These are phyloP conservation scores for Gila robusta DNA, from an alignment of 2,797 vertebrate genomes.

Conservation along the genomic window DNA sequence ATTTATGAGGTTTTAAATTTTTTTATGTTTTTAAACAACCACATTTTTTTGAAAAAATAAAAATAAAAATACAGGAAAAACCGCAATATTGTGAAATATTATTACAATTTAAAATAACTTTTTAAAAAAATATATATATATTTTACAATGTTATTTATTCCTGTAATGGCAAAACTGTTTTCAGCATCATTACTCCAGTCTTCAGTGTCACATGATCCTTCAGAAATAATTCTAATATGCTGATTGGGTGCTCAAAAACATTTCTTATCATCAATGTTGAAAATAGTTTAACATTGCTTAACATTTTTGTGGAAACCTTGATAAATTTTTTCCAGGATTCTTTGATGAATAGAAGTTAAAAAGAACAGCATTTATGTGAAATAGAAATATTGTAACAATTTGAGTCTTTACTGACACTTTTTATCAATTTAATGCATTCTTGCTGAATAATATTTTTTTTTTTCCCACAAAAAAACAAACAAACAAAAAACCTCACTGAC, in stretches of 20 bases:
- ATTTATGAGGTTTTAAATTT: too few species aligned
- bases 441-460: background rate
- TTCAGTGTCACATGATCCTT: background rate
- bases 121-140: too few species aligned
- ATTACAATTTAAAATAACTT: too few species aligned
- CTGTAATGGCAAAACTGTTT: too few species aligned
- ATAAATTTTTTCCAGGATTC: background rate
- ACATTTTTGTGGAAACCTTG: too few species aligned
- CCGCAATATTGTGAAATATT: too few species aligned
- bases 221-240: background rate
- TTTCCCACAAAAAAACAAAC: background rate
- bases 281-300: too few species aligned
- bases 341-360: background rate
- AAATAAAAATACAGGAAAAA: too few species aligned
- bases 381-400: background rate
- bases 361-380: background rate
- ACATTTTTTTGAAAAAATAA: too few species aligned
- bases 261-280: background rate
- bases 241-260: background rate
- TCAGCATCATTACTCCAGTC: background rate
- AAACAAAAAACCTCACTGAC: too few species aligned
- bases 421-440: background rate
- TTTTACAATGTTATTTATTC: too few species aligned
- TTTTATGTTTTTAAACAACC: too few species aligned
- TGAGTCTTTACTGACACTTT: background rate